Evolutionary conservation across 2,888 invertebrate species (phyloP), one percentile per base, ranked within the genome.

Genomic region (Arenicola marina): DNA sequence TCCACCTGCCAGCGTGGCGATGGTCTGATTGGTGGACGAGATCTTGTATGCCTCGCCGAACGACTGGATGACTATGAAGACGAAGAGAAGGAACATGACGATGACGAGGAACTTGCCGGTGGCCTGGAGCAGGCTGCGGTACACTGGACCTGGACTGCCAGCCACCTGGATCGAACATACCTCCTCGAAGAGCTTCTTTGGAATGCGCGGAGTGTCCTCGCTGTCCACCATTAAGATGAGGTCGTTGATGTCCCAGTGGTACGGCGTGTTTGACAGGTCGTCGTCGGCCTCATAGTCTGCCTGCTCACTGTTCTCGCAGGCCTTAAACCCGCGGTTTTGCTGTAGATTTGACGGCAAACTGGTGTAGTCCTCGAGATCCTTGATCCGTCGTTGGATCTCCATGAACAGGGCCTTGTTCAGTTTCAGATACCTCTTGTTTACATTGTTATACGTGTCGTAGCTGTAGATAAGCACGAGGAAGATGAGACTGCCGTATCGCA

Each of bases 31-130:
- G 15, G 63, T 69, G 21, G 63, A 59, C 4, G 69, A 69, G 4
- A 69, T 54, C 29, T 69, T 65, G 56, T 69, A 69, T 18, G 63
- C 62, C 32, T 69, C 66, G n/a, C 69, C 69, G 44, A 69, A 81
- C 3, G 81, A 79, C 76, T 79, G 74, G 31, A 81, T 80, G 26
- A 81, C 81, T 34, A 81, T 75, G 74, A 80, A 79, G 1, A 81
- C 80, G 69, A 81, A 81, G 57, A 78, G 69, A 0, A 81, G 66
- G 65, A 81, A 81, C 1, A 80, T 64, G 0, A 80, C 76, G 61
- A 81, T 81, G 32, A 78, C 76, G 51, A 79, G 68, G 65, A 81
- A 81, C 65, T 79, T 79, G 11, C 77, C 78, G 0, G 80, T 80
- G 11, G 81, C 81, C 29, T 74, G 66, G n/a, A 81, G 64, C 1